Base-by-base conservation (phyloP, 2,797 vertebrate species). In the Brotula barbata region DNA sequence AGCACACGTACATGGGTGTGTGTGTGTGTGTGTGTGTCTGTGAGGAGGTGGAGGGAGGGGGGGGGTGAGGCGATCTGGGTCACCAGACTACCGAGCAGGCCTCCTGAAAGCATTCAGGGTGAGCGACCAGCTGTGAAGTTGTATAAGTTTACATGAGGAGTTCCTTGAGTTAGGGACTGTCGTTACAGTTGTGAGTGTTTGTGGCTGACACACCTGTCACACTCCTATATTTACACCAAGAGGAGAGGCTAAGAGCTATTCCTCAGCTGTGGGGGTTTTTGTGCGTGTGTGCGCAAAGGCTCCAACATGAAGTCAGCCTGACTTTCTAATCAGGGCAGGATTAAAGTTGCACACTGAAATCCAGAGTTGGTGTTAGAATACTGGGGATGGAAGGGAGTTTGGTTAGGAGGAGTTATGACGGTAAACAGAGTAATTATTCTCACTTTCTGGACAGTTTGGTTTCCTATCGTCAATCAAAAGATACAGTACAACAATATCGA, bases 181-280 rank as follows among this genome's bases (percentile, higher is more conserved):
- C 57, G 9, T 67, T 48, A 7, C 44, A 43, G 42, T 47, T 22
- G 13, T 3, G 61, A 59, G 57, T 33, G 43, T 52, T 59, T 62
- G 57, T 33, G 64, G 19, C 23, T 4, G 33, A 22, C 8, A 36
- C 87, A 89, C 84, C 87, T 89, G 87, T 82, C 72, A 22, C 68
- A 6, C 61, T 80, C 78, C 58, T 50, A 74, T 66, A 70, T 71
- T 40, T 34, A 25, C 10, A 22, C 25, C 36, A 61, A 33, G 23
- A 58, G 23, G 23, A 54, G 64, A 12, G 15, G 44, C 41, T 64
- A 28, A 7, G 48, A 45, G 42, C 40, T 40, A 51, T 64, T 66
- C 42, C 23, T 72, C 37, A 37, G 43, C 17, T 40, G 47, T 47
- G 25, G 20, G 21, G 21, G 9, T 14, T 55, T 44, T 40, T 43